Conservation (phyloP, 2,888 invertebrate genomes). For the Autographa pulchrina region DNA sequence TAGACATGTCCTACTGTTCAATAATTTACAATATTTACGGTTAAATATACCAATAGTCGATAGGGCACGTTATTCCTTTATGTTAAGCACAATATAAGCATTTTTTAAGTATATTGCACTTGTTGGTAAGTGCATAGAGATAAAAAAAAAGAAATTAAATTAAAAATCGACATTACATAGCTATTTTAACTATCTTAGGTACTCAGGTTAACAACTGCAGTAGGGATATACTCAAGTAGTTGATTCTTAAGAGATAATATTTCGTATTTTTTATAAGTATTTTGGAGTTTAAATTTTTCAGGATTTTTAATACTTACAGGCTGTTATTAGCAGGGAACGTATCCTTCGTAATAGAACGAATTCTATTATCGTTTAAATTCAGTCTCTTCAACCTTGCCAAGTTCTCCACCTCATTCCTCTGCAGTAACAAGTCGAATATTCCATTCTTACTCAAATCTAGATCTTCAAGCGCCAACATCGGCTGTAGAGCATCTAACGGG, state of each 20-base stretch:
- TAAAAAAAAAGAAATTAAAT: too few species aligned
- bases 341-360: constrained; percentile 79
- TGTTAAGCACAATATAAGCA: background rate
- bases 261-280: too few species aligned
- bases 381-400: constrained; percentile 78
- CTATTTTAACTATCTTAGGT: too few species aligned
- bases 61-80: background rate
- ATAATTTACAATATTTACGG: background rate
- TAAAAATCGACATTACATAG: too few species aligned
- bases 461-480: constrained; percentile 78
- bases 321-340: constrained; percentile 79
- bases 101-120: too few species aligned
- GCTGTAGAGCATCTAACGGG: constrained; percentile 77
- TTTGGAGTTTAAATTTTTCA: too few species aligned
- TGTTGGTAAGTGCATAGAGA: too few species aligned
- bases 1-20: background rate
- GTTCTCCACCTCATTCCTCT: constrained; percentile 68
- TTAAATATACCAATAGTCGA: background rate
- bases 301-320: constrained; percentile 74
- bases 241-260: too few species aligned
- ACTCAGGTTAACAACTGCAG: too few species aligned
- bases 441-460: constrained; percentile 87
- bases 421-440: constrained; percentile 77
- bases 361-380: constrained; percentile 86
- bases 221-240: too few species aligned